Evolutionary conservation across 2,797 vertebrate species (phyloP), one percentile per base, ranked within the genome.

Genomic region (Taeniopygia guttata): DNA sequence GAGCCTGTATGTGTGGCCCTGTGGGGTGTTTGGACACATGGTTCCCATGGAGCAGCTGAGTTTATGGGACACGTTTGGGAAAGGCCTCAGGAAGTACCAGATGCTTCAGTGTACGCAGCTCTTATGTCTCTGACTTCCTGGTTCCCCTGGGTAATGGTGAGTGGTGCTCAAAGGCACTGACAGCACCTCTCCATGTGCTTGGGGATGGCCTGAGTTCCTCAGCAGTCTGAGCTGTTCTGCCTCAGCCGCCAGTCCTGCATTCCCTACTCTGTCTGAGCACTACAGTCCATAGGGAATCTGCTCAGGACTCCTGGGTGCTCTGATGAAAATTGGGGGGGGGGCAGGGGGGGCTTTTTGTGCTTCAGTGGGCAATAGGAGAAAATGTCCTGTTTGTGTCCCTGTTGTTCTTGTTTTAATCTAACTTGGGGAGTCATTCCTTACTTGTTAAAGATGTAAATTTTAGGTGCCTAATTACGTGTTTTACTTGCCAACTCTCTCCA

Each of bases 21-120:
- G 11, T 0, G 0, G 26, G 11, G 11, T n/a, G 36, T 4, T 5
- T 32, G 69, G 52, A 26, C 0, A 0, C 1, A 1, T 0, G 0
- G 11, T 11, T 85, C 70, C 51, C 51, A 11, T 2, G 4, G 73
- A 55, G 26, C 8, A 56, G 32, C 34, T 89, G 77, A 36, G 30
- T 66, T 56, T 16, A 16, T 59, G 83, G 46, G 68, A 20, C 1
- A 0, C 4, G 15, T 45, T 84, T 3, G 13, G 58, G 34, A 67
- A 58, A 9, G 23, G 23, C n/a, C 63, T 63, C 42, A 46, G 83
- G 30, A 80, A 43, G 25, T n/a, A 21, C 45, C 30, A 46, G 40
- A 4, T 62, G 16, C 23, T 36, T 55, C 45, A 60, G 20, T 25
- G 22, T 26, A 12, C 0, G 0, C 46, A 40, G 56, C 26, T 81